Percentiles rank a stretch among this genome's conserved stretches.
Conservation (phyloP, 1,140 invertebrate genomes). For the Cepaea nemoralis region DNA sequence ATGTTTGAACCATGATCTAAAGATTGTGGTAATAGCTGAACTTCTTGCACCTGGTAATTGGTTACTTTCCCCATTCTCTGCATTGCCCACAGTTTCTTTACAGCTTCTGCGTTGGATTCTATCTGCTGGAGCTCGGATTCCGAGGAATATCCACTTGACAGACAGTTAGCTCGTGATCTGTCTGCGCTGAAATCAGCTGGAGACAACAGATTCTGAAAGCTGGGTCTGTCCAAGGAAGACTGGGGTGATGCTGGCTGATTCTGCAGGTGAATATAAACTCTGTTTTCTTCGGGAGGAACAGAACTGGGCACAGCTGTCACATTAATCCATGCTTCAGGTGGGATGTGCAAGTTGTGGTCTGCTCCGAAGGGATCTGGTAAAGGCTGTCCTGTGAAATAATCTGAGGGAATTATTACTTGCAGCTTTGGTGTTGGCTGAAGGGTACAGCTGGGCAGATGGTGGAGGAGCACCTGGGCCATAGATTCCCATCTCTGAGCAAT, state of each 20-base stretch:
- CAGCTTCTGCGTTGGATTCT: slow-evolving; percentile 22
- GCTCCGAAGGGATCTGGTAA: not conserved
- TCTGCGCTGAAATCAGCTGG: not conserved
- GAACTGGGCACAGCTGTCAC: not conserved
- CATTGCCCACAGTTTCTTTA: not conserved
- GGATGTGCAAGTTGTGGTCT: slow-evolving; percentile 8
- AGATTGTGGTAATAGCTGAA: not conserved
- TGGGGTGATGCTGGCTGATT: not conserved
- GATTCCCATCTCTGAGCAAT: no score
- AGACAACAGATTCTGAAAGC: not conserved
- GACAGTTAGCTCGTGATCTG: not conserved
- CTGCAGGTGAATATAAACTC: not conserved
- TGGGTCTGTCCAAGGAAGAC: not conserved
- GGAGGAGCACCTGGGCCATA: no score
- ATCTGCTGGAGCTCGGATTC: slow-evolving; percentile 37
- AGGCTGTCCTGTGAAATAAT: not conserved
- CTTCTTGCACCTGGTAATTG: not conserved
- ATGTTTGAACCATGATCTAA: slow-evolving; percentile 2
- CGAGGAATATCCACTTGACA: slow-evolving; percentile 38
- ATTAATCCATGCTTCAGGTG: not conserved
- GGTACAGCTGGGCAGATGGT: no score
- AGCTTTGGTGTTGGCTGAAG: not conserved
- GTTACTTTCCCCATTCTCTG: not conserved
- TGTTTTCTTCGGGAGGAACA: not conserved
- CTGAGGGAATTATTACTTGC: not conserved